Conservation (phyloP, 2,888 invertebrate species). For the Keiferia lycopersicella region DNA sequence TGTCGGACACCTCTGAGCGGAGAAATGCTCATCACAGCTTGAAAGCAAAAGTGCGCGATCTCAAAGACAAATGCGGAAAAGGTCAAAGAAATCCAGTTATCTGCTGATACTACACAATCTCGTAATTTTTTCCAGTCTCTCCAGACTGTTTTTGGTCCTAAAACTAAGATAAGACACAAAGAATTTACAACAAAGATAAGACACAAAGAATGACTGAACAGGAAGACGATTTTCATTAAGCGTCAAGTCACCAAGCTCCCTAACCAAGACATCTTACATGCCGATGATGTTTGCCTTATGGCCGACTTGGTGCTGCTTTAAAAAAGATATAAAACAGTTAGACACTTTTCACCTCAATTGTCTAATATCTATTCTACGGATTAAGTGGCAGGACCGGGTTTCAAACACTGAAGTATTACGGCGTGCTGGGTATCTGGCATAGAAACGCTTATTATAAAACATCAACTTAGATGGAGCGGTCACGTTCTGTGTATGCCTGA, state of each 20-base stretch:
- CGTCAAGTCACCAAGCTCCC: not conserved
- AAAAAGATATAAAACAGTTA: no score
- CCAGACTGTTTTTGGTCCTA: slow-evolving; percentile 26
- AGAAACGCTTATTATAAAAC: no score
- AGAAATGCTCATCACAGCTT: not conserved
- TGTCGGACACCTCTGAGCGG: not conserved
- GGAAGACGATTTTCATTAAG: not conserved
- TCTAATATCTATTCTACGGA: no score
- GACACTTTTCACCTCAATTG: no score
- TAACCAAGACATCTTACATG: not conserved
- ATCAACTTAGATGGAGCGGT: no score
- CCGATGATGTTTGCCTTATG: slow-evolving; percentile 3
- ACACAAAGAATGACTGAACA: not conserved
- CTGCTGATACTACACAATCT: slow-evolving; percentile 5
- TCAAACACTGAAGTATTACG: no score
- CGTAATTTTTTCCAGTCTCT: slow-evolving; percentile 17
- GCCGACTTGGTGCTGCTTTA: not conserved
- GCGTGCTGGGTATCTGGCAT: no score
- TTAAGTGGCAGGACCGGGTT: no score
- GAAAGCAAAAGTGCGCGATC: not conserved
- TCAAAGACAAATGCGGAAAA: slow-evolving; percentile 10
- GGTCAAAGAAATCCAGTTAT: slow-evolving; percentile 1
- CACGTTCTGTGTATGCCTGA: no score
- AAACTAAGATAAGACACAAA: slow-evolving; percentile 15
- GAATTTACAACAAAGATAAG: slow-evolving; percentile 16